Percentiles rank a stretch among this genome's conserved stretches.
phyloP scores from a whole-genome alignment of 2,113 vertebrate species.

The Bos taurus region DNA sequence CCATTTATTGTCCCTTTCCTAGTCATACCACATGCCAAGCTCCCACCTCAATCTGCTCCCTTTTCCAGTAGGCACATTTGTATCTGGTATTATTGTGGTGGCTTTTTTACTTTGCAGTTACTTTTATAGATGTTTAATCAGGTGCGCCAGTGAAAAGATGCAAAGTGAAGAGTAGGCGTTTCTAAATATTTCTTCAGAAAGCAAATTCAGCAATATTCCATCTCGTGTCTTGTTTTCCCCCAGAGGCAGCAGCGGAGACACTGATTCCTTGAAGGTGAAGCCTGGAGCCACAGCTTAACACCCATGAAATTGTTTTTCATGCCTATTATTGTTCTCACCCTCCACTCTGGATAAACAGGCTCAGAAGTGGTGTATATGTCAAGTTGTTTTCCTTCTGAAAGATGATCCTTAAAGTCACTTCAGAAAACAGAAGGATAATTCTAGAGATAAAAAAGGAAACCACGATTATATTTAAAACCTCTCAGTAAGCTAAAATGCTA shows the following conservation, averaged over 20 bases:
- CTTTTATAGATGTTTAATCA: constrained; percentile 56
- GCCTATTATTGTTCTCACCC: constrained; percentile 30
- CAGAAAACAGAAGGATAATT: constrained; percentile 30
- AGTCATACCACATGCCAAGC: rapidly evolving
- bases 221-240: not conserved
- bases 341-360: constrained; percentile 49
- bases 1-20: not conserved
- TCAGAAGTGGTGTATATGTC: constrained; percentile 29
- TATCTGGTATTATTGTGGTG: not conserved
- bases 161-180: constrained; percentile 27
- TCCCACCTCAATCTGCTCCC: too few species aligned
- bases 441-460: constrained; percentile 13
- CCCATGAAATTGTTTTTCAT: constrained; percentile 67
- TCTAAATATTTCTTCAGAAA: constrained; percentile 60
- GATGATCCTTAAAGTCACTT: constrained; percentile 70
- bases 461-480: not conserved
- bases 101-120: constrained; percentile 23
- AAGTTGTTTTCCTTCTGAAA: constrained; percentile 68
- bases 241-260: not conserved
- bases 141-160: constrained; percentile 35
- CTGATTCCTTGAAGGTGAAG: not conserved
- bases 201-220: constrained; percentile 12
- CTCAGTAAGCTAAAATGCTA: not conserved
- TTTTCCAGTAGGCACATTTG: not conserved
- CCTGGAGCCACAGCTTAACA: constrained; percentile 52